phyloP scores from a whole-genome alignment of 2,113 vertebrate genomes.

The Maccullochella peelii region DNA sequence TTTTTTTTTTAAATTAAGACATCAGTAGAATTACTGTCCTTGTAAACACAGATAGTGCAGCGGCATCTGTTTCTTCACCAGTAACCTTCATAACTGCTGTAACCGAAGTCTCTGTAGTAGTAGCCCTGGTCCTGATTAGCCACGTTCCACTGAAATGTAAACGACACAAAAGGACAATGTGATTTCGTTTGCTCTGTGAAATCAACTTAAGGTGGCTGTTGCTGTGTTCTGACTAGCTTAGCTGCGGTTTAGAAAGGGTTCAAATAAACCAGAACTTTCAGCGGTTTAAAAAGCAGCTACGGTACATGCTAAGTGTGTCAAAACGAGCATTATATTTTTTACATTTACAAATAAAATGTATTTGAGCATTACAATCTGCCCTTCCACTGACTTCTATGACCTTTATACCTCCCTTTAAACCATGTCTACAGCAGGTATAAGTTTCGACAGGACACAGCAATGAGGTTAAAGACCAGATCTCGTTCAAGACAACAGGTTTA shows the following conservation, averaged over 20 bases:
- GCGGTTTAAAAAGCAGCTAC: neutral
- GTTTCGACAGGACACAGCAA: neutral
- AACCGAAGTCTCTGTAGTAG: constrained; percentile 78
- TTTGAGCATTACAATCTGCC: neutral
- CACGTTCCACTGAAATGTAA: constrained; percentile 84
- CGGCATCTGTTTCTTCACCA: constrained; percentile 75
- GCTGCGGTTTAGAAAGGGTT: neutral
- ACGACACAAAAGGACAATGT: neutral
- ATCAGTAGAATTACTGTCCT: neutral
- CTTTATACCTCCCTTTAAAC: too few species aligned
- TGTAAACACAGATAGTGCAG: constrained; percentile 5
- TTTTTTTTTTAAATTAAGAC: neutral
- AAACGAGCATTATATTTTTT: too few species aligned
- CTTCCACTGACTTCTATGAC: neutral
- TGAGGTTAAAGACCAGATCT: neutral
- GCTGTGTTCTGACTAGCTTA: neutral
- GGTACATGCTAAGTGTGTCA: neutral
- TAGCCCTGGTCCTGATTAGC: constrained; percentile 83
- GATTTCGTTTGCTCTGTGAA: neutral
- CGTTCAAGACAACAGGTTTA: neutral
- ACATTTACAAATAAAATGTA: neutral
- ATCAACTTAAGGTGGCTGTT: neutral
- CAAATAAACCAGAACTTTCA: neutral
- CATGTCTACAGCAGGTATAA: neutral
- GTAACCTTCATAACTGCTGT: constrained; percentile 77